Percentiles rank a stretch among this genome's conserved stretches.
These are phyloP conservation scores for Campylomormyrus numenius DNA, from an alignment of 2,113 vertebrate species.

Conservation along the genomic window DNA sequence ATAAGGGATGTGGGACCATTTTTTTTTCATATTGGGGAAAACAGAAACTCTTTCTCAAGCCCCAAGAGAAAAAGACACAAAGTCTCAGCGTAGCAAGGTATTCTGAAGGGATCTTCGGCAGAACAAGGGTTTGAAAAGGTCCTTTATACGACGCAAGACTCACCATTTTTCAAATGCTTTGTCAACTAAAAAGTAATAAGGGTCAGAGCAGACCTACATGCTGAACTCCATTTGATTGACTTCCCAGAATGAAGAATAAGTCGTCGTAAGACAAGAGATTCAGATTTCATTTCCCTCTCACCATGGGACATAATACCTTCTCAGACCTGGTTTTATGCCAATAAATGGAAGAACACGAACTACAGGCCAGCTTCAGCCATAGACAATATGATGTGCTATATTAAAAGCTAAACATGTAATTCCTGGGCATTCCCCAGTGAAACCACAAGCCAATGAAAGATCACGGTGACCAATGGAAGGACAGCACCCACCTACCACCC, in stretches of 20 bases:
- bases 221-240: not conserved
- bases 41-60: slow-evolving; percentile 9
- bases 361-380: not conserved
- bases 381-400: not conserved
- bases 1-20: slow-evolving; percentile 30
- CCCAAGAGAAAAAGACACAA: slow-evolving; percentile 22
- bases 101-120: not conserved
- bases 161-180: slow-evolving; percentile 13
- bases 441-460: not conserved
- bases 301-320: not conserved
- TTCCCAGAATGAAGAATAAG: not conserved
- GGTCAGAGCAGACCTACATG: not conserved
- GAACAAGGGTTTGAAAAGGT: slow-evolving; percentile 5
- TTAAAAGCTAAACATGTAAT: not conserved
- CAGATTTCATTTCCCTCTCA: not conserved
- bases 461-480: not conserved
- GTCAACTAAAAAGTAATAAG: slow-evolving; percentile 11
- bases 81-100: slow-evolving; percentile 19
- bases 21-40: slow-evolving; percentile 26
- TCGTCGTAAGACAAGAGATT: not conserved
- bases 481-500: not conserved
- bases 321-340: not conserved
- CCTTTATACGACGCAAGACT: not conserved
- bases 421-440: not conserved
- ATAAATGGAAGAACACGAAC: not conserved